These are phyloP conservation scores for Aldabrachelys gigantea DNA, from an alignment of 2,113 vertebrate species.

Conservation along the genomic window DNA sequence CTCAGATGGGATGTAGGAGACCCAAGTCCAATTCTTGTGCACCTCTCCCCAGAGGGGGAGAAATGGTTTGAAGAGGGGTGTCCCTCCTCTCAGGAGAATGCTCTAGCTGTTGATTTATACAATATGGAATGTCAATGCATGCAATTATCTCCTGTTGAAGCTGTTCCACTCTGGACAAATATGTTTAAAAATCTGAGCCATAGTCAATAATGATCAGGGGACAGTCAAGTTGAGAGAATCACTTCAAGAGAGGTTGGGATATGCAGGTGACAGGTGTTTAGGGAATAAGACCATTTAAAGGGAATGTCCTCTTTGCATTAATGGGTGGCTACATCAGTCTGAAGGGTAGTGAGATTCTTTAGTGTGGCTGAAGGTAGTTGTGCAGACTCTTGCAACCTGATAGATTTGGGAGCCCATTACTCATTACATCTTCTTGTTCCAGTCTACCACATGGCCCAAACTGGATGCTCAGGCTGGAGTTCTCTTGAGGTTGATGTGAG, in stretches of 20 bases:
- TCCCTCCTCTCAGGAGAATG: neutral
- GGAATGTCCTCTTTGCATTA: neutral
- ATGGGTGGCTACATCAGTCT: neutral
- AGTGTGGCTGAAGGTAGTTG: neutral
- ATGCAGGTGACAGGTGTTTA: neutral
- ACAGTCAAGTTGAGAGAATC: neutral
- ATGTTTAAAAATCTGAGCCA: neutral
- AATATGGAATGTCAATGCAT: neutral
- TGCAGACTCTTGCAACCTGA: neutral
- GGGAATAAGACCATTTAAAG: neutral
- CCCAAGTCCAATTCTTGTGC: neutral
- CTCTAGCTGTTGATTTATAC: neutral
- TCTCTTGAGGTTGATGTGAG: fast-evolving
- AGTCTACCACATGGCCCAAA: neutral
- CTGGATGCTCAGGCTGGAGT: neutral
- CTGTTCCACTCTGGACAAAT: neutral
- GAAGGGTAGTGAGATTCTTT: neutral
- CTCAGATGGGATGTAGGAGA: neutral
- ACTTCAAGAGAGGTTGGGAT: neutral
- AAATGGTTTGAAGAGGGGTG: neutral
- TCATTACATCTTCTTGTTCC: neutral
- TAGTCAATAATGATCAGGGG: neutral
- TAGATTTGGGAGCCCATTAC: neutral
- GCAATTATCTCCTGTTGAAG: neutral
- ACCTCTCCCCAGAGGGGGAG: neutral